Conservation (phyloP, 2,888 invertebrate species). For the Phalera bucephala region DNA sequence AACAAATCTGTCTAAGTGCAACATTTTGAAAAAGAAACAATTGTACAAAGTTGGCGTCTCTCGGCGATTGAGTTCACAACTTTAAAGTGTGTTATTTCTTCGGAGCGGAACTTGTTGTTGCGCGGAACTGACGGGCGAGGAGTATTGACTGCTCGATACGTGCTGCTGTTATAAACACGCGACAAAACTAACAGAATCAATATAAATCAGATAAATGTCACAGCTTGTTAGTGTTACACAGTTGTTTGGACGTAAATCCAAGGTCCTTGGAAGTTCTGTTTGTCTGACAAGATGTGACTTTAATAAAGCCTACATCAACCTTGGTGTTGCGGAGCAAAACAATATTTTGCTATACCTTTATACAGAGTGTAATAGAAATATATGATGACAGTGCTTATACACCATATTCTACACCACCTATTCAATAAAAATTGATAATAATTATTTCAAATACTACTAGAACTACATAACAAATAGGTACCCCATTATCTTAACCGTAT, state of each 20-base stretch:
- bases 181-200: conserved; percentile 22
- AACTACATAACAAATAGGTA: too few species aligned
- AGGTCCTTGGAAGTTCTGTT: too few species aligned
- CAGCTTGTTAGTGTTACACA: conserved; percentile 31
- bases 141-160: conserved; percentile 53
- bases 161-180: conserved; percentile 38
- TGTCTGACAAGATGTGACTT: too few species aligned
- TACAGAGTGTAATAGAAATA: too few species aligned
- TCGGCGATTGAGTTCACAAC: conserved; percentile 72
- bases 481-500: too few species aligned
- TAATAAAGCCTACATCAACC: too few species aligned
- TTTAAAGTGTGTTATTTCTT: conserved; percentile 78
- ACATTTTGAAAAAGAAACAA: conserved; percentile 70
- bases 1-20: conserved; percentile 40
- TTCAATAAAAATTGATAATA: too few species aligned
- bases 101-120: conserved; percentile 57
- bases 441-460: too few species aligned
- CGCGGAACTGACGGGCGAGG: conserved; percentile 57
- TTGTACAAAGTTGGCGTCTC: conserved; percentile 66
- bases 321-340: too few species aligned
- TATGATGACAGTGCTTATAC: too few species aligned
- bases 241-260: conserved; percentile 71
- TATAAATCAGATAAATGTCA: conserved; percentile 15
- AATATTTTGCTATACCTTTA: too few species aligned
- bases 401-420: too few species aligned